These are phyloP conservation scores for Muscidifurax raptorellus DNA, from an alignment of 1,140 invertebrate species.

Conservation along the genomic window DNA sequence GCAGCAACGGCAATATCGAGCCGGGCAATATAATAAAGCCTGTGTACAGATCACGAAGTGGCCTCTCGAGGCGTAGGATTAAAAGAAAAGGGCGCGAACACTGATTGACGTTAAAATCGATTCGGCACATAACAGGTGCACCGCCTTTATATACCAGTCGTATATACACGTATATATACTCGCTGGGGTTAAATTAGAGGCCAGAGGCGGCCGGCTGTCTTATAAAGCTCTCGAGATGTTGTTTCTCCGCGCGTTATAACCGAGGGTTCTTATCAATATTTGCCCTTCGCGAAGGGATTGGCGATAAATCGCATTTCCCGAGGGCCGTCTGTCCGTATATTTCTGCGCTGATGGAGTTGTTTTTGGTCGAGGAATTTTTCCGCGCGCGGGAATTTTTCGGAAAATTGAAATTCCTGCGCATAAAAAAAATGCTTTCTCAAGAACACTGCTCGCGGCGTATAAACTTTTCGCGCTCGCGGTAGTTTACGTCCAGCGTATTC, in stretches of 20 bases:
- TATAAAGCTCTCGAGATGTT: background rate
- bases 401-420: no score
- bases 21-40: no score
- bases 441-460: background rate
- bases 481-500: background rate
- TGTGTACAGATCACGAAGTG: background rate
- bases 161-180: no score
- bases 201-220: background rate
- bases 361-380: no score
- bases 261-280: background rate
- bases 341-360: no score
- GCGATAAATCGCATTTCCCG: no score
- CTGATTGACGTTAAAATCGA: conserved; percentile 22
- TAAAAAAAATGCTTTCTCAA: no score
- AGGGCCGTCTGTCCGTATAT: no score
- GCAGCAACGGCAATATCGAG: no score
- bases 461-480: background rate
- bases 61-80: conserved; percentile 37
- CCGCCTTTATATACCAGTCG: no score
- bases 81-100: conserved; percentile 47
- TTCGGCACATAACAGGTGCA: background rate
- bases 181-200: background rate
- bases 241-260: background rate
- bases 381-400: no score
- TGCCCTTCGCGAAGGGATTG: background rate